Base-by-base conservation (phyloP, 1,140 invertebrate genomes). In the Condylostylus longicornis region DNA sequence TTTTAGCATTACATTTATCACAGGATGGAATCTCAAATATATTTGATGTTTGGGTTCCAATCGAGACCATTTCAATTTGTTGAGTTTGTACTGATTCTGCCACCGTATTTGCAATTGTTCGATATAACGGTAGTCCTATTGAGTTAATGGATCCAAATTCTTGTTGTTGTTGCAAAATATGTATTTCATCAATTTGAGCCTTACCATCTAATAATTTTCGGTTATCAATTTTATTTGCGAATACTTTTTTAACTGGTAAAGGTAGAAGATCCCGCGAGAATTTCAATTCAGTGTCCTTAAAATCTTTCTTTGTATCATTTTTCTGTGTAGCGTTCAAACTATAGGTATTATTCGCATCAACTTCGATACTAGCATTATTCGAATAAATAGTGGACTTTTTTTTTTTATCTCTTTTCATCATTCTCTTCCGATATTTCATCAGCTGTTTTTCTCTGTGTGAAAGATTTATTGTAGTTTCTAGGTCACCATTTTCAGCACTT, bases 371-470 rank as follows among this genome's bases (percentile, higher is more conserved):
- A 36, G 12, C 33, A 20, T 35, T 35, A 15, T 21, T 9, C 10
- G 31, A 3, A 2, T 2, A 15, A 5, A 4, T 9, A n/a, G 10
- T 32, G 31, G 10, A 32, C 4, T 28, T 37, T 14, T 54, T 58
- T 31, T 31, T 31, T 36, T 59, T 61, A 9, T 61, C 57, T 6
- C 58, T 44, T 9, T 51, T 51, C 36, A 54, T 44, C 49, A 61
- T 54, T 4, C 58, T 50, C 37, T 60, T 61, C 29, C 49, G 51
- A 38, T 61, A 61, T 42, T 61, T 61, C 28, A 54, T 43, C 27
- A 61, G 34, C 33, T 61, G 58, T 29, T 49, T 38, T 40, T 61
- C 58, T 9, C 58, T 47, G 35, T 61, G 58, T 12, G 49, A 48
- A 22, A 53, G 29, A 28, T 27, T 35, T 12, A 33, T 10, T 5